Evolutionary conservation across 2,113 vertebrate genomes (phyloP), one percentile per base, ranked within the genome.

Genomic region (Thermophis baileyi): DNA sequence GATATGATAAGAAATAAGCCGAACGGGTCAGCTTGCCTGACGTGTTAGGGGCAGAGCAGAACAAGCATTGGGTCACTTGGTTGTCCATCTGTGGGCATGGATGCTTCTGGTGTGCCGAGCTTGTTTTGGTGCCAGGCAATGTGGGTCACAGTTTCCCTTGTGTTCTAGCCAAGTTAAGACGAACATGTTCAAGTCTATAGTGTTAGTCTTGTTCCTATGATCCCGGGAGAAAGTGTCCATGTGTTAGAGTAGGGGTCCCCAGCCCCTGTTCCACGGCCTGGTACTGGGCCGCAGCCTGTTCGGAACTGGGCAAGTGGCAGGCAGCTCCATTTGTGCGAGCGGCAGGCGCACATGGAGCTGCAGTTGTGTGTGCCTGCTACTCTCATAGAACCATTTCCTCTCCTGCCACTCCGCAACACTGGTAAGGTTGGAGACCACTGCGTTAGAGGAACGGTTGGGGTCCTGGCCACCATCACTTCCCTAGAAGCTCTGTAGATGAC

Each of bases 91-190:
- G 94, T 95, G 93, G 53, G 91, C 20, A 96, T 94, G 93, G 95
- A 95, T 95, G 95, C 85, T 95, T 94, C 51, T 89, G 88, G 51
- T 2, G 3, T 9, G 74, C 35, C 35, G 44, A 69, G 18, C 35
- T 81, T 20, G 7, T 96, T 96, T 95, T 25, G 96, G 95, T 97
- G 95, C 95, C 97, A 35, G 35, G 35, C 69, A 40, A 6, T 6
- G 2, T 74, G 69, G 69, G n/a, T 74, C n/a, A 7, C 4, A 44
- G 22, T n/a, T 22, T 24, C 63, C 94, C 92, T 91, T 30, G 51
- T 50, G 81, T 88, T 50, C 20, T 57, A 57, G 35, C 50, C 25
- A 92, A 95, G 95, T 96, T 97, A 97, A 95, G 96, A 96, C 92
- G 95, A 94, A 54, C 92, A 63, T 44, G 22, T 69, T 46, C 69